Conservation (phyloP, 2,888 invertebrate genomes). For the Caprella mutica region DNA sequence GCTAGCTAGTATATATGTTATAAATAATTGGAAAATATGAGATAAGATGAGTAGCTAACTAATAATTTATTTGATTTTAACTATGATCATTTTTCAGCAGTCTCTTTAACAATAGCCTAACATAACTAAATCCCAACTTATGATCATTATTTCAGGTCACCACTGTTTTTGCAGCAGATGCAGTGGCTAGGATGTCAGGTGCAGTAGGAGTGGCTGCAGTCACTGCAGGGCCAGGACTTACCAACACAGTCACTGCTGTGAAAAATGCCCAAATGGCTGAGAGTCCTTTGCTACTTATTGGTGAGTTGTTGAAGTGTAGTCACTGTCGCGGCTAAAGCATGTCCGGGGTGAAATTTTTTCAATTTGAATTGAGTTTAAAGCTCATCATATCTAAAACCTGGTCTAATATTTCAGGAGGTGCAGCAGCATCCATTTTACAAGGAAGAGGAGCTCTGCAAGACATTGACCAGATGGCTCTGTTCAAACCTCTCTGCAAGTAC, state of each 20-base stretch:
- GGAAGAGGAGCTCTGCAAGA: slow-evolving; percentile 50
- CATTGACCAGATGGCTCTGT: slow-evolving; percentile 50
- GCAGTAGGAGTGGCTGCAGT: slow-evolving; percentile 50
- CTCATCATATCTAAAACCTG: not conserved
- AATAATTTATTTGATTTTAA: too few relatives aligned
- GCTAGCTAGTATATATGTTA: too few relatives aligned
- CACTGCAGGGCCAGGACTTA: slow-evolving; percentile 50
- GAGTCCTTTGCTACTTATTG: slow-evolving; percentile 48
- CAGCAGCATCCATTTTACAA: slow-evolving; percentile 49
- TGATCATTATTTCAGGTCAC: slow-evolving; percentile 42
- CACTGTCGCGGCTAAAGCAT: not conserved
- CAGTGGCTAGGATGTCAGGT: slow-evolving; percentile 50
- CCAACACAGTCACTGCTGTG: slow-evolving; percentile 51
- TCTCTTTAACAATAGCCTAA: too few relatives aligned
- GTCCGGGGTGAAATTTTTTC: too few relatives aligned
- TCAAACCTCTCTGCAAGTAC: slow-evolving; percentile 50
- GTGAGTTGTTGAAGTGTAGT: too few relatives aligned
- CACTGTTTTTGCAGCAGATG: slow-evolving; percentile 52
- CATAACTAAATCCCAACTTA: too few relatives aligned
- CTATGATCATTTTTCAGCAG: too few relatives aligned
- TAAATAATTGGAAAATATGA: too few relatives aligned
- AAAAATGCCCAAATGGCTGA: slow-evolving; percentile 55
- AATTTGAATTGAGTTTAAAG: too few relatives aligned
- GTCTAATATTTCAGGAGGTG: slow-evolving; percentile 43
- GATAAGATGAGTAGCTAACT: too few relatives aligned